phyloP scores from a whole-genome alignment of 2,113 vertebrate genomes.

The Cynopterus brachyotis region DNA sequence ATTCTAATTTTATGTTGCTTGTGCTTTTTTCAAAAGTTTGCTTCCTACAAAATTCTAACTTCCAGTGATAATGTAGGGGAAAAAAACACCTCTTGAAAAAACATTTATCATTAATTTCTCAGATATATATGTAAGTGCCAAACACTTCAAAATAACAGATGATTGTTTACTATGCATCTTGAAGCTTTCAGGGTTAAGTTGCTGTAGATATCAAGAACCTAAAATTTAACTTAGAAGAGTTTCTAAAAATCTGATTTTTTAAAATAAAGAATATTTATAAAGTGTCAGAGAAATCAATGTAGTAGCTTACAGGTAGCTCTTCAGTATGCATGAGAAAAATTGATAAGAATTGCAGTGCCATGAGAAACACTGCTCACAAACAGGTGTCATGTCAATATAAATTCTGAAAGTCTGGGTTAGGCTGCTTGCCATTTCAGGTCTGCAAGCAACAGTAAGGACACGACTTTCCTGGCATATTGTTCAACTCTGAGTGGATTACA shows the following conservation, averaged over 20 bases:
- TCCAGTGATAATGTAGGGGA: neutral
- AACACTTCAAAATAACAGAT: neutral
- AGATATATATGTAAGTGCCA: neutral
- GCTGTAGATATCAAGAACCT: neutral
- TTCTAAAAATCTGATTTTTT: neutral
- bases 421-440: slow-evolving; percentile 49
- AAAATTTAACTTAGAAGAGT: neutral
- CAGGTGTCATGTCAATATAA: slow-evolving; percentile 2
- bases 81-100: neutral
- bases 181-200: neutral
- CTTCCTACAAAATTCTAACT: neutral
- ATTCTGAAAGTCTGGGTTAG: slow-evolving; percentile 11
- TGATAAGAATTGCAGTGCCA: slow-evolving; percentile 27
- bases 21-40: slow-evolving; percentile 3
- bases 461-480: slow-evolving; percentile 50
- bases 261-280: neutral
- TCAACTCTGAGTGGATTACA: slow-evolving; percentile 62
- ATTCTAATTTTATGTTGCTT: slow-evolving; percentile 25
- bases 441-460: slow-evolving; percentile 50
- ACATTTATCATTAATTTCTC: neutral
- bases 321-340: neutral
- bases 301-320: neutral
- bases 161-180: neutral
- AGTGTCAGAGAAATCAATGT: neutral
- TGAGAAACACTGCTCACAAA: slow-evolving; percentile 50